A percentile compares a stretch with the other conserved stretches of the same genome.
Conservation (phyloP, 64 coral and sea anemone genomes). For the Montipora foliosa region DNA sequence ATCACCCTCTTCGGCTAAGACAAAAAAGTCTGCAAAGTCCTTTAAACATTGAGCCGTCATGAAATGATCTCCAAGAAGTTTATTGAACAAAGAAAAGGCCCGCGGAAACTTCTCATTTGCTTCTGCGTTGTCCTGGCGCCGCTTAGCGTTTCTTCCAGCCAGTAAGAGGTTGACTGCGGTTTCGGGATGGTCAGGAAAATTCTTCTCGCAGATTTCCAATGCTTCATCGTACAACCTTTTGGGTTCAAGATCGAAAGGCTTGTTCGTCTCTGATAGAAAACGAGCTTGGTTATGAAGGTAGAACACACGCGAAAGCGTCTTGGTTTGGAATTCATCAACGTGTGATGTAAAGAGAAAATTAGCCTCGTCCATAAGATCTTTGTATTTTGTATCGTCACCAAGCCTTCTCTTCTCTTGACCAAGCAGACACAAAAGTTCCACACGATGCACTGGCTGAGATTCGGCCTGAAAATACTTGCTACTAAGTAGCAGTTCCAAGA, state of each 20-base stretch:
- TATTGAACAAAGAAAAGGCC: background rate
- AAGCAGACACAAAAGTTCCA: too few species aligned
- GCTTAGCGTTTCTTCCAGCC: background rate
- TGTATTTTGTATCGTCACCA: background rate
- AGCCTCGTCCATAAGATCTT: too few species aligned
- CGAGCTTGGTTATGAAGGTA: constrained; percentile 39
- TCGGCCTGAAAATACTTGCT: too few species aligned
- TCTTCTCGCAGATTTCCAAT: background rate
- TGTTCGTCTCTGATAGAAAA: background rate
- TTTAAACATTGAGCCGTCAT: constrained; percentile 21
- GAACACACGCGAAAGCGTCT: background rate
- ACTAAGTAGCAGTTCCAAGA: too few species aligned
- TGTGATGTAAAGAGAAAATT: too few species aligned
- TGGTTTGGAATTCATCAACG: background rate
- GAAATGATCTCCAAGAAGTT: constrained; percentile 29
- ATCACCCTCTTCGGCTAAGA: background rate
- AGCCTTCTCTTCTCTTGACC: too few species aligned
- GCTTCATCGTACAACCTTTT: background rate
- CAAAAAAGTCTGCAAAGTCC: constrained; percentile 30
- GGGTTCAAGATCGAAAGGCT: background rate
- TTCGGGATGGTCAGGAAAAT: background rate
- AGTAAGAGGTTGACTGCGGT: background rate
- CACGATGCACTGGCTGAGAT: too few species aligned
- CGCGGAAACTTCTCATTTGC: background rate
- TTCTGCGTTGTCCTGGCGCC: background rate